Conservation (phyloP, 2,888 invertebrate species). For the Mactromeris polynyma region DNA sequence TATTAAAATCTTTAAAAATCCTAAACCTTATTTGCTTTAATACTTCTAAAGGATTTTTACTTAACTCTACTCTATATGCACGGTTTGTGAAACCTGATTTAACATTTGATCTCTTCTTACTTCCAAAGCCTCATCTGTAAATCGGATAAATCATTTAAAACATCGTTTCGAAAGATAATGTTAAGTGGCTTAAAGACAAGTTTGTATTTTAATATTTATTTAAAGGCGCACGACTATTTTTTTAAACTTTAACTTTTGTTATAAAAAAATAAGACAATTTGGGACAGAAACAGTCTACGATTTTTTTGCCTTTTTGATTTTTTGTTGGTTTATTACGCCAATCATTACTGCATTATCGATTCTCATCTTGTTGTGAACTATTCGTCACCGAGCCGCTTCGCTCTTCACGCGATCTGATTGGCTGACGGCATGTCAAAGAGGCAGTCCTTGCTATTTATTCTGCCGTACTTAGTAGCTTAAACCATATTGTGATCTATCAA, state of each 20-base stretch:
- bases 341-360: conserved; percentile 60
- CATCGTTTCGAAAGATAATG: conserved; percentile 57
- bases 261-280: neutral
- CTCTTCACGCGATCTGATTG: conserved; percentile 49
- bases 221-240: conserved; percentile 14
- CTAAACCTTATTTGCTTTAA: conserved; percentile 70
- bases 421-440: conserved; percentile 59
- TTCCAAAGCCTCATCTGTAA: conserved; percentile 47
- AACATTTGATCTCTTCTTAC: conserved; percentile 56
- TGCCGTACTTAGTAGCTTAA: conserved; percentile 68
- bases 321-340: conserved; percentile 38
- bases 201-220: conserved; percentile 43
- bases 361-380: conserved; percentile 36
- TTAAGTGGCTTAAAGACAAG: conserved; percentile 57
- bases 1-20: conserved; percentile 65
- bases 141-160: conserved; percentile 62
- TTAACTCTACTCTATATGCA: conserved; percentile 38
- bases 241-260: neutral
- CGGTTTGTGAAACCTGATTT: conserved; percentile 65
- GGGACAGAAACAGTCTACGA: neutral
- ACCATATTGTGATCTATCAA: conserved; percentile 73
- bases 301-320: conserved; percentile 14
- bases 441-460: conserved; percentile 67
- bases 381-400: conserved; percentile 35
- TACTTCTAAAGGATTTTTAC: conserved; percentile 60